phyloP scores from a whole-genome alignment of 2,888 invertebrate genomes.

The Slavum lentiscoides region DNA sequence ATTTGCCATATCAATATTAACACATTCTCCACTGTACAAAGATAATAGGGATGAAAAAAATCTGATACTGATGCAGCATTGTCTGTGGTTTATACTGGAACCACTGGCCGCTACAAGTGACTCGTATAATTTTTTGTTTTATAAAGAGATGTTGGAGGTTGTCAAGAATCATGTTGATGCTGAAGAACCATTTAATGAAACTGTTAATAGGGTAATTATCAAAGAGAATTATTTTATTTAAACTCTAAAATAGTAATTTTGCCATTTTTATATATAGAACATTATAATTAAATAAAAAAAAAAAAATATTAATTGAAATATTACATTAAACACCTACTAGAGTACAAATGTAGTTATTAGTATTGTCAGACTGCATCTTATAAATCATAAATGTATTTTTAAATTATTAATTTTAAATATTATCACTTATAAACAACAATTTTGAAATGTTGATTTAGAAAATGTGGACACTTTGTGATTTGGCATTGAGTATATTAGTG shows the following conservation, averaged over 20 bases:
- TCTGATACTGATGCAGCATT: slow-evolving; percentile 78
- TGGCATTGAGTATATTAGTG: slow-evolving; percentile 87
- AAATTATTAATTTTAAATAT: too few relatives aligned
- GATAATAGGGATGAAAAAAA: slow-evolving; percentile 76
- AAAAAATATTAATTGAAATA: too few relatives aligned
- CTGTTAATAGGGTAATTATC: slow-evolving; percentile 78
- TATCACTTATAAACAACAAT: not conserved
- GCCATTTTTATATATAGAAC: too few relatives aligned
- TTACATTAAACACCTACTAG: too few relatives aligned
- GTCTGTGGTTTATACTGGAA: slow-evolving; percentile 92
- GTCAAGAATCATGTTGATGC: slow-evolving; percentile 95
- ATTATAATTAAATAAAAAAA: too few relatives aligned
- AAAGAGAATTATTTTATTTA: too few relatives aligned
- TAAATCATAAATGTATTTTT: too few relatives aligned
- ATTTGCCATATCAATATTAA: slow-evolving; percentile 90
- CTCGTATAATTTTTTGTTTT: slow-evolving; percentile 92
- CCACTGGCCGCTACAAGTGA: slow-evolving; percentile 92
- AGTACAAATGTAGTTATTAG: too few relatives aligned
- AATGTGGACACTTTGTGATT: slow-evolving; percentile 95
- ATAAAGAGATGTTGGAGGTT: slow-evolving; percentile 87
- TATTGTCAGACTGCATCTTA: too few relatives aligned
- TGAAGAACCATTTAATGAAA: slow-evolving; percentile 78
- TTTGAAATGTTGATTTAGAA: slow-evolving; percentile 67
- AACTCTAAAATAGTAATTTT: too few relatives aligned
- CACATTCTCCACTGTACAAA: slow-evolving; percentile 87